Percentiles rank a stretch among this genome's conserved stretches.
phyloP scores from a whole-genome alignment of 2,113 vertebrate genomes.

The Recurvirostra avosetta region DNA sequence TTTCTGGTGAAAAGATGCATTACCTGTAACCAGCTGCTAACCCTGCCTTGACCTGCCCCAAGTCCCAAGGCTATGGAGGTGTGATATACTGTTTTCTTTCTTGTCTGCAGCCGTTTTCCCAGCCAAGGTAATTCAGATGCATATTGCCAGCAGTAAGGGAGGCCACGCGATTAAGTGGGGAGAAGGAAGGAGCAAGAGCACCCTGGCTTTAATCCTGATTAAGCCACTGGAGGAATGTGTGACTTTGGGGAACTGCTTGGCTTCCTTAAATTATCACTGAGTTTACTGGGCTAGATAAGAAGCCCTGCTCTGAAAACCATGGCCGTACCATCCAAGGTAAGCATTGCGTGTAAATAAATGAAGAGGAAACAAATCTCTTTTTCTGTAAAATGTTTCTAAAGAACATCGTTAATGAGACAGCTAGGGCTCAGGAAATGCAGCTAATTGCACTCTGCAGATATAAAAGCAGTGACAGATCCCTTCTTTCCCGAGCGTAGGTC shows the following conservation, averaged over 20 bases:
- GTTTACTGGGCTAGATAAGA: background rate
- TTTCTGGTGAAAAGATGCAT: conserved; percentile 56
- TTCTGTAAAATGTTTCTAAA: background rate
- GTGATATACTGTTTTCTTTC: background rate
- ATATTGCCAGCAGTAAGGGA: background rate
- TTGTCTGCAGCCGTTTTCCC: conserved; percentile 24
- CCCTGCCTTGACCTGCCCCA: conserved; percentile 30
- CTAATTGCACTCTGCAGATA: background rate
- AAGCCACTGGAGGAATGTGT: background rate
- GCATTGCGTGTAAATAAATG: background rate
- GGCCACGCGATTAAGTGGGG: background rate
- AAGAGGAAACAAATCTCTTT: background rate
- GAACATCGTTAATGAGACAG: background rate
- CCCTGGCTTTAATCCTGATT: background rate
- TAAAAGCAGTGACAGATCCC: background rate
- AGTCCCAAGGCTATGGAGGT: conserved; percentile 41
- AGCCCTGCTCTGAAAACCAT: background rate
- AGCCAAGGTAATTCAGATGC: background rate
- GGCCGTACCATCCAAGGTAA: background rate
- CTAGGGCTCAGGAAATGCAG: background rate
- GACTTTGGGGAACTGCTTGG: background rate
- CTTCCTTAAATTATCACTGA: background rate
- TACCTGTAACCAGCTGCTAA: conserved; percentile 53
- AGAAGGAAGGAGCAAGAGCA: background rate
- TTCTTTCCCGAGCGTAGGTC: background rate